Evolutionary conservation across 2,113 vertebrate genomes (phyloP).

Genomic region (Gracilinanus agilis): DNA sequence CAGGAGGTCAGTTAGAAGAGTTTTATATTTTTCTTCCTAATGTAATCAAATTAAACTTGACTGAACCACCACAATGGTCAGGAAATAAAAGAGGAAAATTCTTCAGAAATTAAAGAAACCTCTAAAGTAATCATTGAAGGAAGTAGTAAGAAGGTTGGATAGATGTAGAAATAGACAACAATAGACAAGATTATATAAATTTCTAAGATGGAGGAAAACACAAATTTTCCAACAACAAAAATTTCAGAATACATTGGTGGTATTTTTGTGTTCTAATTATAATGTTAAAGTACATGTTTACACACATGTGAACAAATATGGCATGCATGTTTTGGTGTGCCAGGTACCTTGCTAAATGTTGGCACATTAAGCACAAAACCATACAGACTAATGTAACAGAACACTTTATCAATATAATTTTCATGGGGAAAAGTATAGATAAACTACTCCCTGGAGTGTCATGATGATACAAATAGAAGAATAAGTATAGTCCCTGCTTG

Average conservation of each 20-base stretch:
- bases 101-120: background rate
- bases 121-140: background rate
- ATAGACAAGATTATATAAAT: slow-evolving; percentile 41
- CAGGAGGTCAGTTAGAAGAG: background rate
- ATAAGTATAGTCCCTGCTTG: background rate
- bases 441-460: background rate
- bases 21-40: background rate
- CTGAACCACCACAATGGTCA: background rate
- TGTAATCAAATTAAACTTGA: background rate
- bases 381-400: background rate
- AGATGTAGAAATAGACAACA: slow-evolving; percentile 32
- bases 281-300: background rate
- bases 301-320: background rate
- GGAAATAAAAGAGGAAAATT: background rate
- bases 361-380: too few relatives aligned
- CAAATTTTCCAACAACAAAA: slow-evolving; percentile 28
- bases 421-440: background rate
- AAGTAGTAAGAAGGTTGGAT: background rate
- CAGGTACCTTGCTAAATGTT: background rate
- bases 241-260: slow-evolving; percentile 7
- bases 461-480: background rate
- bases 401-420: background rate
- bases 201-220: slow-evolving; percentile 17
- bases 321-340: background rate
- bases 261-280: background rate